These are phyloP conservation scores for Toxonevra muliebris DNA, from an alignment of 2,888 invertebrate genomes.

Conservation along the genomic window DNA sequence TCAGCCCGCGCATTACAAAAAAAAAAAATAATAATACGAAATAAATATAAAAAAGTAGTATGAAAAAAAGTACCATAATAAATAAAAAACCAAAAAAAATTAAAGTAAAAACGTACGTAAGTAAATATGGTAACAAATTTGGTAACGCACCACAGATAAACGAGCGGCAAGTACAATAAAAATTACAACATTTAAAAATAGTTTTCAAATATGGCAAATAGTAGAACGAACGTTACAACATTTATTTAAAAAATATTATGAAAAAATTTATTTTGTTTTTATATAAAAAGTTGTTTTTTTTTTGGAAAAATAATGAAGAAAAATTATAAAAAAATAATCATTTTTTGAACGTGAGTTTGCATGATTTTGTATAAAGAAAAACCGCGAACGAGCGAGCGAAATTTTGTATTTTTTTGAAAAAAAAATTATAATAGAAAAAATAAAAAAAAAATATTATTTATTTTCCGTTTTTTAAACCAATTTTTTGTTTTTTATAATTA, in stretches of 20 bases:
- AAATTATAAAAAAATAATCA: slow-evolving; percentile 12
- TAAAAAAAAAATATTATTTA: slow-evolving; percentile 18
- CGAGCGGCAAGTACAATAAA: slow-evolving; percentile 49
- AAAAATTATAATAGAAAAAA: slow-evolving; percentile 5
- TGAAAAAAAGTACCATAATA: slow-evolving; percentile 21
- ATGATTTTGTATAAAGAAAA: slow-evolving; percentile 9
- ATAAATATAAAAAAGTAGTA: background rate
- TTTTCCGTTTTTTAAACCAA: slow-evolving; percentile 35
- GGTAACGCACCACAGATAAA: slow-evolving; percentile 41
- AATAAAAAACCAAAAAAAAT: slow-evolving; percentile 11
- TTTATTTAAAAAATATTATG: slow-evolving; percentile 43
- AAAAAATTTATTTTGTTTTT: slow-evolving; percentile 11
- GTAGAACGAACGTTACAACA: slow-evolving; percentile 49
- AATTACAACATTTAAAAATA: slow-evolving; percentile 35
- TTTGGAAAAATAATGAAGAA: slow-evolving; percentile 13
- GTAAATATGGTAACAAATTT: slow-evolving; percentile 16
- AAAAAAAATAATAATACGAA: slow-evolving; percentile 7
- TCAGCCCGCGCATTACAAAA: slow-evolving; percentile 32
- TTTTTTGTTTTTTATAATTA: slow-evolving; percentile 34
- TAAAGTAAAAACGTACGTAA: slow-evolving; percentile 10
- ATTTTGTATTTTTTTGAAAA: slow-evolving; percentile 36
- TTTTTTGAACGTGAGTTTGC: background rate
- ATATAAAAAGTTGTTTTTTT: slow-evolving; percentile 16
- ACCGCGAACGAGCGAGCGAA: slow-evolving; percentile 36
- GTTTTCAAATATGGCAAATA: slow-evolving; percentile 34